Conservation (phyloP, 2,888 invertebrate genomes). For the Nephrotoma flavescens region DNA sequence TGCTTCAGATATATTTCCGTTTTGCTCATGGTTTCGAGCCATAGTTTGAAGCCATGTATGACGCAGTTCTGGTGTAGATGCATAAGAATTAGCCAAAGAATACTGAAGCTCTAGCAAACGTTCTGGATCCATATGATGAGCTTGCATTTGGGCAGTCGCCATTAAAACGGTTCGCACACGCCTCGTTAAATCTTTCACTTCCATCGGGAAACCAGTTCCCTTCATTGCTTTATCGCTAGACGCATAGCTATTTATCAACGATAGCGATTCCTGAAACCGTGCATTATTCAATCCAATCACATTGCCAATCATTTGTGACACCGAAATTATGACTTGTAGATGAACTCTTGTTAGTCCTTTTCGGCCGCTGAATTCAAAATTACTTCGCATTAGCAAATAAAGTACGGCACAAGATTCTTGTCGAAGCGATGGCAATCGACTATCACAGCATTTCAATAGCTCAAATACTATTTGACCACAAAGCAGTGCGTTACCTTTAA, state of each 20-base stretch:
- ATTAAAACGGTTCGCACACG: conserved; percentile 88
- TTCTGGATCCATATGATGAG: conserved; percentile 83
- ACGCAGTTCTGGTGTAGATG: conserved; percentile 84
- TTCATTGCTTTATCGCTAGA: conserved; percentile 89
- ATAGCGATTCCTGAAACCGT: conserved; percentile 87
- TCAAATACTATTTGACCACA: conserved; percentile 72
- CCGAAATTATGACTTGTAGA: conserved; percentile 87
- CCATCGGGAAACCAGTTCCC: conserved; percentile 76
- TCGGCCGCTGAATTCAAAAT: conserved; percentile 76
- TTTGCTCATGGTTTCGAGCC: conserved; percentile 70
- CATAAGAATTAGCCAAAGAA: conserved; percentile 82
- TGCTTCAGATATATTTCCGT: conserved; percentile 82
- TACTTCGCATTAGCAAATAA: conserved; percentile 84
- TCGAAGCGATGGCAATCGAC: conserved; percentile 66
- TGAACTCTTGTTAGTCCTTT: conserved; percentile 80
- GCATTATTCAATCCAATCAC: conserved; percentile 83
- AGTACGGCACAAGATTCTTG: conserved; percentile 86
- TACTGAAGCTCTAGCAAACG: conserved; percentile 83
- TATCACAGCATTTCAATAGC: conserved; percentile 70
- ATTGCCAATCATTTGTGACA: conserved; percentile 84
- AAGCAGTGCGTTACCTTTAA: conserved; percentile 68
- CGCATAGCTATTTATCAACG: conserved; percentile 85
- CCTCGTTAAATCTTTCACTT: conserved; percentile 86
- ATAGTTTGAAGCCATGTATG: conserved; percentile 94
- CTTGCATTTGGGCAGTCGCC: conserved; percentile 84